Conservation (phyloP, 2,888 invertebrate species). For the Chymomyza procnemis region DNA sequence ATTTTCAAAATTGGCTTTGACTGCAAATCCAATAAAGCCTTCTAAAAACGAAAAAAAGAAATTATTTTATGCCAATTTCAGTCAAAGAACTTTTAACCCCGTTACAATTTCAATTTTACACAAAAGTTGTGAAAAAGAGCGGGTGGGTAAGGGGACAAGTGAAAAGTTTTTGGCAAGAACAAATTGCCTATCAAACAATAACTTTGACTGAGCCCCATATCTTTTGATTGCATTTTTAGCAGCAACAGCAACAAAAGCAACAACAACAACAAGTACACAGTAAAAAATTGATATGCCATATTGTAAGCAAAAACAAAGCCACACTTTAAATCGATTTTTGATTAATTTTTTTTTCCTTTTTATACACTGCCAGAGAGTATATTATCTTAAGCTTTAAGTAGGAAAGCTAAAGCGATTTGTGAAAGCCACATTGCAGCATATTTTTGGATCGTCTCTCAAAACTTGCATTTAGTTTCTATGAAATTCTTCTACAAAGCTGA, state of each 20-base stretch:
- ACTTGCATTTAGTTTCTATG: too few relatives aligned
- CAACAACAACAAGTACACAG: slow-evolving; percentile 23
- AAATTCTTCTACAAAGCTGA: too few relatives aligned
- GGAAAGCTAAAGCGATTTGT: too few relatives aligned
- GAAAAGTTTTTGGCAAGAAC: slow-evolving; percentile 50
- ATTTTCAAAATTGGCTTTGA: slow-evolving; percentile 2
- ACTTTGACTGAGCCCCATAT: slow-evolving; percentile 40
- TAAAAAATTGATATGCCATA: slow-evolving; percentile 44
- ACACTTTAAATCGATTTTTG: slow-evolving; percentile 72
- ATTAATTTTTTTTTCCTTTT: slow-evolving; percentile 53
- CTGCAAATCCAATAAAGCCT: slow-evolving; percentile 6
- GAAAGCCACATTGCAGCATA: too few relatives aligned
- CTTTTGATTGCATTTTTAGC: slow-evolving; percentile 68
- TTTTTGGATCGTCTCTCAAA: too few relatives aligned
- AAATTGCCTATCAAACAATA: slow-evolving; percentile 65
- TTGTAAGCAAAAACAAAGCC: slow-evolving; percentile 62
- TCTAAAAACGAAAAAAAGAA: slow-evolving; percentile 4
- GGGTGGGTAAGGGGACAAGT: slow-evolving; percentile 25
- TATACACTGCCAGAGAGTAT: background rate
- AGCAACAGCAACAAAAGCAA: slow-evolving; percentile 45
- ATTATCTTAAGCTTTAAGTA: background rate
- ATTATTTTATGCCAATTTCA: background rate
- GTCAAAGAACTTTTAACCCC: background rate
- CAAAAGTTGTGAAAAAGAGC: slow-evolving; percentile 3
- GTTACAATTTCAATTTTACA: slow-evolving; percentile 54